Base-by-base conservation (phyloP, 2,888 invertebrate genomes). In the Colostygia pectinataria region DNA sequence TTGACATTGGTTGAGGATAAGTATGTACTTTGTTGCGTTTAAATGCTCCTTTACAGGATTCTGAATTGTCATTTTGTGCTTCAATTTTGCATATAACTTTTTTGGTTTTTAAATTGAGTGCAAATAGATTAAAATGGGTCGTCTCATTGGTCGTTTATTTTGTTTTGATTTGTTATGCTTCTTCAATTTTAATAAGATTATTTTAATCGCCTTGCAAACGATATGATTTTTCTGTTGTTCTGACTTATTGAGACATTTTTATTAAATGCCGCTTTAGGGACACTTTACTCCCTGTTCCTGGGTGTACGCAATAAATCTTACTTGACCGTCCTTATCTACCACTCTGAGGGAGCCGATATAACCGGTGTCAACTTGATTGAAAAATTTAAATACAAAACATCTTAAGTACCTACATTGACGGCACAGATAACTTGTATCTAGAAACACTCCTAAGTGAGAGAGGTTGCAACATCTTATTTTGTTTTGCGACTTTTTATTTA, bases 261-360 rank as follows among this genome's bases (percentile, higher is more conserved):
- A 63, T 61, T 69, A 67, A 67, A 59, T 62, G 67, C 65, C 70
- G 69, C 69, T 57, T 66, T 68, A 68, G 74, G 77, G 78, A 77
- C 77, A 74, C 60, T 66, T 62, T 65, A 63, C 43, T 52, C 53
- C 41, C 29, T 34, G 44, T 67, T 63, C 61, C 61, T 70, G 77
- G 80, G 83, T 78, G 75, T 78, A 49, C 20, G 80, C 75, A 76
- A 89, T 89, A 89, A 89, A 88, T 89, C 87, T 85, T 68, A 70
- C 77, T 80, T 83, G 79, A 75, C 69, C 74, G 68, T 60, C 67
- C 72, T 88, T 87, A 88, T 88, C 88, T 83, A 42, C 51, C 49
- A 61, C 63, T 67, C 71, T 73, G 79, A 77, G 78, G 88, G 80
- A 84, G 84, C 82, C 71, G 84, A 85, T 84, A 84, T 77, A 75